phyloP scores from a whole-genome alignment of 2,888 invertebrate species.

The Brachyptera risi region DNA sequence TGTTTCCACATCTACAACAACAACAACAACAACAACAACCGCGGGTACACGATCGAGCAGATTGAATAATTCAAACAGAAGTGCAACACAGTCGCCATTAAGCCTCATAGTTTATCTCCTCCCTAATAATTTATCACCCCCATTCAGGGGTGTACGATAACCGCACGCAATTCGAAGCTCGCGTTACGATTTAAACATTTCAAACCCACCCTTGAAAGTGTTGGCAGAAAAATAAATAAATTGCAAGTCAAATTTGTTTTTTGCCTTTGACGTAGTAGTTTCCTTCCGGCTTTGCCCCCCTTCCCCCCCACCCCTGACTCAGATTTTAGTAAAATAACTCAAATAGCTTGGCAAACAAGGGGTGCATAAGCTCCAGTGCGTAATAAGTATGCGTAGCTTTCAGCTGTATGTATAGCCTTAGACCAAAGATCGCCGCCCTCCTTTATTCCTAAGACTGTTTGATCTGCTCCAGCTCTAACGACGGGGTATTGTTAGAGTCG shows the following conservation, averaged over 20 bases:
- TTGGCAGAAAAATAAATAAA: background rate
- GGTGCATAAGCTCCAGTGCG: constrained; percentile 7
- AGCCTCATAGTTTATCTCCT: background rate
- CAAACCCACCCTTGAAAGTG: background rate
- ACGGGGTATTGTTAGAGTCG: background rate
- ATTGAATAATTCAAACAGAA: background rate
- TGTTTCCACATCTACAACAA: no score
- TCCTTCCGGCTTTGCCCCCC: background rate
- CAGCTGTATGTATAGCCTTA: background rate
- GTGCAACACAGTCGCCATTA: background rate
- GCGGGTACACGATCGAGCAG: background rate
- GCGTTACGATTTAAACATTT: background rate
- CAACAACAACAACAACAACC: no score
- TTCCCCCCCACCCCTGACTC: background rate
- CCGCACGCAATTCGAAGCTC: background rate
- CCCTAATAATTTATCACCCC: background rate
- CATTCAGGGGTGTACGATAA: background rate
- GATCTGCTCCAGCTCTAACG: background rate
- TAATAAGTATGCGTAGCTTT: background rate
- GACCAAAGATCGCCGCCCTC: background rate
- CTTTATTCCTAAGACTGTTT: background rate
- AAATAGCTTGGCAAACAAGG: constrained; percentile 3
- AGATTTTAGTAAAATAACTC: constrained; percentile 1
- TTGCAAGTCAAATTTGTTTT: background rate
- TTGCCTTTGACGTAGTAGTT: constrained; percentile 1